phyloP scores from a whole-genome alignment of 1,140 invertebrate species.

The Formica exsecta region DNA sequence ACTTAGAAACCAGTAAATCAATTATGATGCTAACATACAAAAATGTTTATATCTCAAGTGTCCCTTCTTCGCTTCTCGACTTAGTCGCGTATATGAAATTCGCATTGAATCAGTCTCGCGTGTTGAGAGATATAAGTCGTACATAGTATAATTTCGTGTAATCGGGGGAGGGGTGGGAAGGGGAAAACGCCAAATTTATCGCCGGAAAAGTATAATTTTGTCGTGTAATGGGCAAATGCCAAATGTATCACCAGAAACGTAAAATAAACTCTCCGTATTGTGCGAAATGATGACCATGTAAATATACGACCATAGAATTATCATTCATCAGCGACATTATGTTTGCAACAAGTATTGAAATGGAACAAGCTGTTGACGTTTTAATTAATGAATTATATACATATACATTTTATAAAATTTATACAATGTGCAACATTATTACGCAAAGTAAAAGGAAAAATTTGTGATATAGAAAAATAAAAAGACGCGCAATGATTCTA shows the following conservation, averaged over 20 bases:
- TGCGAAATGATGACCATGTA: background rate
- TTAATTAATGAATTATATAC: background rate
- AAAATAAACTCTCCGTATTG: background rate
- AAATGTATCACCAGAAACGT: slow-evolving; percentile 1
- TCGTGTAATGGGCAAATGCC: slow-evolving; percentile 4
- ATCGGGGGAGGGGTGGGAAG: background rate
- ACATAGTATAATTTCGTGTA: slow-evolving; percentile 34
- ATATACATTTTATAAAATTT: slow-evolving; percentile 6
- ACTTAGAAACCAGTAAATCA: no score
- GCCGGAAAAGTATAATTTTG: no score
- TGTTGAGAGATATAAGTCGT: slow-evolving; percentile 28
- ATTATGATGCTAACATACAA: no score
- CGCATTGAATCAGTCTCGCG: slow-evolving; percentile 21
- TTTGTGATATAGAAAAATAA: background rate
- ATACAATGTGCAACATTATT: background rate
- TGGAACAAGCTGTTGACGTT: slow-evolving; percentile 1
- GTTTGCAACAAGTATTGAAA: background rate
- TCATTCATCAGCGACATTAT: background rate
- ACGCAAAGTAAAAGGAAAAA: background rate
- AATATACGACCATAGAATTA: slow-evolving; percentile 6
- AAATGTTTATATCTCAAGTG: background rate
- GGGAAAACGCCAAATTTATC: no score
- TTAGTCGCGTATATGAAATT: slow-evolving; percentile 21
- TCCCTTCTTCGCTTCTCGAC: slow-evolving; percentile 19
- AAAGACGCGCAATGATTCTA: background rate